Evolutionary conservation across 2,797 vertebrate genomes (phyloP).

Genomic region (Acanthurus lineatus): DNA sequence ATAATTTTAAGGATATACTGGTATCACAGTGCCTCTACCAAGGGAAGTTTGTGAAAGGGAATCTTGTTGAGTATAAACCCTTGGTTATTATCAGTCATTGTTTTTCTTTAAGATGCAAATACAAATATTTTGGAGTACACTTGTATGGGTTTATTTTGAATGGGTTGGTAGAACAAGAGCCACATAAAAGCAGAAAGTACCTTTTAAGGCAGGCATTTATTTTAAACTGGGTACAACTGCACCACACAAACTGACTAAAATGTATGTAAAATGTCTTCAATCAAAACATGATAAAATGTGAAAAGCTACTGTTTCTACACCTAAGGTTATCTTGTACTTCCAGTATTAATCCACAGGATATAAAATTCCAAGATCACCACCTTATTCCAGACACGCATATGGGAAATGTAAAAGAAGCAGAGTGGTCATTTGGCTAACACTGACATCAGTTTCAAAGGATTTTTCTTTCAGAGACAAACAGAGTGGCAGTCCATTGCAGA

Average conservation of each 20-base stretch:
- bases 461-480: slow-evolving; percentile 68
- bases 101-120: slow-evolving; percentile 69
- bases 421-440: slow-evolving; percentile 85
- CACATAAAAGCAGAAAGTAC: slow-evolving; percentile 57
- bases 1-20: slow-evolving; percentile 5
- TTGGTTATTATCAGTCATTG: neutral
- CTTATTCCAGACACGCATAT: slow-evolving; percentile 69
- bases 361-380: slow-evolving; percentile 75
- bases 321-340: slow-evolving; percentile 80
- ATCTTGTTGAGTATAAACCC: slow-evolving; percentile 20
- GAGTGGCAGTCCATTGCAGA: slow-evolving; percentile 72
- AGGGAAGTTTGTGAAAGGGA: slow-evolving; percentile 17
- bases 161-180: slow-evolving; percentile 7
- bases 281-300: slow-evolving; percentile 82
- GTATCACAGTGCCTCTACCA: slow-evolving; percentile 73
- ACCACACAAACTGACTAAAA: slow-evolving; percentile 86
- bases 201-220: slow-evolving; percentile 89
- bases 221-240: slow-evolving; percentile 86
- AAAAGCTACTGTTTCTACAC: slow-evolving; percentile 81
- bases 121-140: slow-evolving; percentile 75
- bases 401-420: slow-evolving; percentile 83
- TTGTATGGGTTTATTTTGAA: slow-evolving; percentile 37
- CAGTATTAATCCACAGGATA: slow-evolving; percentile 86
- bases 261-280: slow-evolving; percentile 82
- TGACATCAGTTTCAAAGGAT: slow-evolving; percentile 81